phyloP scores from a whole-genome alignment of 2,113 vertebrate species.

The Platysteira castanea region DNA sequence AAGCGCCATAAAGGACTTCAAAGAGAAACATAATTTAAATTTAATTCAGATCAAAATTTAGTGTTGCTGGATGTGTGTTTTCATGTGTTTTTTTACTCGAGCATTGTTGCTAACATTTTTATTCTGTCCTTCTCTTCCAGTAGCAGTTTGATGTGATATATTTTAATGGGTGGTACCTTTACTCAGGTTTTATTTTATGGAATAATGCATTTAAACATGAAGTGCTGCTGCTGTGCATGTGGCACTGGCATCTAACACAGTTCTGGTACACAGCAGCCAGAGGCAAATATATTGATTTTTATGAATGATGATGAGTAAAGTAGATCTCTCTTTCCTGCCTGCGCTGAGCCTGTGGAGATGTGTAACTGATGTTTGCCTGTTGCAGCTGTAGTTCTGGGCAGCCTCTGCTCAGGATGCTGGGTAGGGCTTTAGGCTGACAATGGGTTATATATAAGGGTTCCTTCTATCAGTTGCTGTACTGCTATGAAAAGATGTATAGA shows the following conservation, averaged over 20 bases:
- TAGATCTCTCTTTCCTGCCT: conserved; percentile 25
- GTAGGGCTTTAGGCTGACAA: not conserved
- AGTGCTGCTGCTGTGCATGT: not conserved
- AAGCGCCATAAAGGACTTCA: not conserved
- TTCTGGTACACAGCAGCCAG: conserved; percentile 21
- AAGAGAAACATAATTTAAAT: conserved; percentile 14
- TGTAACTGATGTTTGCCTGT: conserved; percentile 9
- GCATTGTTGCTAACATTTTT: not conserved
- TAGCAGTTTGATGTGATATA: not conserved
- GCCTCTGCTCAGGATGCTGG: not conserved
- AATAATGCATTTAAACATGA: conserved; percentile 20
- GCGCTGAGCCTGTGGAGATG: not conserved
- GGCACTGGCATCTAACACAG: not conserved
- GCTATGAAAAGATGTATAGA: not conserved
- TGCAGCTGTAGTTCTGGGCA: not conserved
- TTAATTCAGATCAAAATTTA: not conserved
- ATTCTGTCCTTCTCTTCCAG: not conserved
- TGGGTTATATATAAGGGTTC: not conserved
- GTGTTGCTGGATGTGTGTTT: not conserved
- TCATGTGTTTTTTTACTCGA: not conserved
- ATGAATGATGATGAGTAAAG: conserved; percentile 34
- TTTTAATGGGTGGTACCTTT: conserved; percentile 12
- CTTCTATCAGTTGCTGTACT: not conserved
- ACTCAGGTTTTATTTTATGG: conserved; percentile 11
- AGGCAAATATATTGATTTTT: conserved; percentile 52